Conservation (phyloP, 2,797 vertebrate species). For the Telmatherina bonti region DNA sequence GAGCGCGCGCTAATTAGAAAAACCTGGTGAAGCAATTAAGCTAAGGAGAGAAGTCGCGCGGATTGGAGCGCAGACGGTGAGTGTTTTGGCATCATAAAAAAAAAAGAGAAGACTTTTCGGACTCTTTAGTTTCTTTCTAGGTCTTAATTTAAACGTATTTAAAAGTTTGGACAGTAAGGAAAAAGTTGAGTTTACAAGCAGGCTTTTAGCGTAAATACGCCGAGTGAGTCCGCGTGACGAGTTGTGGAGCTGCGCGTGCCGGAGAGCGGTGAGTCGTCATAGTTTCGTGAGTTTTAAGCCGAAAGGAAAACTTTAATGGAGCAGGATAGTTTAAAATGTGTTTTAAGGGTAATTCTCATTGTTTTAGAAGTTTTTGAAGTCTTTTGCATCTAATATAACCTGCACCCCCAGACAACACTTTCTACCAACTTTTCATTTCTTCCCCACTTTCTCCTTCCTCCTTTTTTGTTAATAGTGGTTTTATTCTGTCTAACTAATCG, state of each 20-base stretch:
- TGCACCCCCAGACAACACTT: neutral
- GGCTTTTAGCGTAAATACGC: neutral
- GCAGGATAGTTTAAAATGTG: neutral
- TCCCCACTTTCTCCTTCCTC: neutral
- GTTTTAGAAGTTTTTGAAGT: neutral
- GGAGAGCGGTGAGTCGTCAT: conserved; percentile 54
- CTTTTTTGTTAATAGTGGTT: neutral
- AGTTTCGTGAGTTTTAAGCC: neutral
- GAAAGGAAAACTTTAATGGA: neutral
- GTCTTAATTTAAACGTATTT: neutral
- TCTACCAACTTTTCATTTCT: neutral
- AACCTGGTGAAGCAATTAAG: conserved; percentile 79
- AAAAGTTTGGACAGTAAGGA: neutral
- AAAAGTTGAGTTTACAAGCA: conserved; percentile 6
- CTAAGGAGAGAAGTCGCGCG: conserved; percentile 48
- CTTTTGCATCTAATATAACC: neutral
- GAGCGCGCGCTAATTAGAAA: conserved; percentile 74
- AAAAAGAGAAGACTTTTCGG: neutral
- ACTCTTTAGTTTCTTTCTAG: neutral
- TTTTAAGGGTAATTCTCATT: neutral
- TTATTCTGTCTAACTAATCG: neutral
- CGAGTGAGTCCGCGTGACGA: conserved; percentile 21
- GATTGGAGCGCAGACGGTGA: conserved; percentile 58
- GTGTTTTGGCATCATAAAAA: conserved; percentile 13
- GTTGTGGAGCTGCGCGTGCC: conserved; percentile 34